Base-by-base conservation (phyloP, 2,797 vertebrate genomes). In the Sebastes itinus region DNA sequence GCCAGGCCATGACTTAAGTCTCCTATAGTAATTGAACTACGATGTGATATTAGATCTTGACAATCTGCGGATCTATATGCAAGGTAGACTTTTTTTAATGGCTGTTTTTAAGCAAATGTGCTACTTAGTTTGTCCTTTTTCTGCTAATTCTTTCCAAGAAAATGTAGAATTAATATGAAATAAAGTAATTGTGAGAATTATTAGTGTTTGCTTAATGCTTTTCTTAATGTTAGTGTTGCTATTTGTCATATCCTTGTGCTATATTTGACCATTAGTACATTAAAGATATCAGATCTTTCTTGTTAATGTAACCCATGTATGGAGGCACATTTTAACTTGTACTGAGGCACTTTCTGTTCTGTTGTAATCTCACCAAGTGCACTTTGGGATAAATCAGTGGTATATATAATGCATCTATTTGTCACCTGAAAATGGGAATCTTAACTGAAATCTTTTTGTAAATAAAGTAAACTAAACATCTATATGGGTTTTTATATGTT, bases 381-480 rank as follows among this genome's bases (percentile, higher is more conserved):
- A 91, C 72, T 72, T 63, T 87, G 81, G 86, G 73, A 27, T 59
- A 55, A 77, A 70, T 84, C 60, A 56, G 27, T 69, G 33, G 62
- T 70, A 1, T 35, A 10, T 25, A 33, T 9, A 20, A 38, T 6
- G 1, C 52, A 33, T 81, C 27, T 66, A 70, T 49, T 66, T 76
- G 42, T 87, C 64, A 70, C 54, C 2, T 35, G n/a, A 63, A 77
- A 64, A 74, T 52, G 5, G 70, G 61, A n/a, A 46, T 79, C 60
- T 78, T 78, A 83, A 83, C 46, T 73, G 42, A 70, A 78, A 78
- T 78, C 14, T 54, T 81, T 80, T 91, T 92, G 89, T 87, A 90
- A 95, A 95, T 95, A 95, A 95, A 95, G 82, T 82, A 42, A 42
- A 82, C 58, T 82, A 42, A 42, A 83, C 58, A 63, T 78, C 20